These are phyloP conservation scores for Ceyx melanurus DNA, from an alignment of 2,113 vertebrate species.

Conservation along the genomic window DNA sequence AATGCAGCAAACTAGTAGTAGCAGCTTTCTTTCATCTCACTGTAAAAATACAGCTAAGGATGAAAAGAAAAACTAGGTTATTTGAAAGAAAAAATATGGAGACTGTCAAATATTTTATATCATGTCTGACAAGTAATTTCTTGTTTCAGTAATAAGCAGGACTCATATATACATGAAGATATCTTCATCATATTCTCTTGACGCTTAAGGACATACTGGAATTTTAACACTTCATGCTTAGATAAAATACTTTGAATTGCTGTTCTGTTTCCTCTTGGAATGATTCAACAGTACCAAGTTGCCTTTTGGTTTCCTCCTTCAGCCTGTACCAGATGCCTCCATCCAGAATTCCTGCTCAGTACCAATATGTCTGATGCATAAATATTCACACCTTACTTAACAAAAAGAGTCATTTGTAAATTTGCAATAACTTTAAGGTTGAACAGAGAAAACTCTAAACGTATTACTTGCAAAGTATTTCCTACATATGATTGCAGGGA, in stretches of 20 bases:
- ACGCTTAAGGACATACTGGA: slow-evolving; percentile 8
- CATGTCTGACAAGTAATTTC: not conserved
- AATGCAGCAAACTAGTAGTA: not conserved
- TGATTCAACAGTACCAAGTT: not conserved
- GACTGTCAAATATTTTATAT: not conserved
- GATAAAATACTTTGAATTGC: not conserved
- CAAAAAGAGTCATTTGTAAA: not conserved
- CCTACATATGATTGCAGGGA: not conserved
- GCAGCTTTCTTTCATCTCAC: not conserved
- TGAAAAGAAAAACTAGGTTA: not conserved
- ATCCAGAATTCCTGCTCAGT: not conserved
- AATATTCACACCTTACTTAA: not conserved
- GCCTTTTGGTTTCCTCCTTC: not conserved
- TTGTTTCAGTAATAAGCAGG: not conserved
- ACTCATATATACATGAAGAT: not conserved
- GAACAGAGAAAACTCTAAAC: not conserved
- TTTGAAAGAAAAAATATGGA: slow-evolving; percentile 31
- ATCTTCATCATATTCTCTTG: not conserved
- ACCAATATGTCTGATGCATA: fast-evolving
- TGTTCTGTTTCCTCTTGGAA: not conserved
- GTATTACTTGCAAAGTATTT: not conserved
- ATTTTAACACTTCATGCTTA: not conserved
- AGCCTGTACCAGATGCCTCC: not conserved
- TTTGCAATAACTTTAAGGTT: not conserved
- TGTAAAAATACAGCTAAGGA: not conserved